These are phyloP conservation scores for Labeo calbasu DNA, from an alignment of 2,797 vertebrate species.

Conservation along the genomic window DNA sequence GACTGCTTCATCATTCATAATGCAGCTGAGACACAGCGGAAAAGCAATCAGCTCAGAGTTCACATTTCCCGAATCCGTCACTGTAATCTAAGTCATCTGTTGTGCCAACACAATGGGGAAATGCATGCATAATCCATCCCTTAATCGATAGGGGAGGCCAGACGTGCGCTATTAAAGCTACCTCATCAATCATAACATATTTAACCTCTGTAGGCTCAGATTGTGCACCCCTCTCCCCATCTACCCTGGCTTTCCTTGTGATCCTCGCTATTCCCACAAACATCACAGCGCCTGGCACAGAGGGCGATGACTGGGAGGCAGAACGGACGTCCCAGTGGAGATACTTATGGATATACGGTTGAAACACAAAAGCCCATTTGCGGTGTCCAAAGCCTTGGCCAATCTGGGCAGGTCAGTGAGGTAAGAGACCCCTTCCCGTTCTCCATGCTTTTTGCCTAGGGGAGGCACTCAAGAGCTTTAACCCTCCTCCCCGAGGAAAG, in stretches of 20 bases:
- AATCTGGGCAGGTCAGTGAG: conserved; percentile 28
- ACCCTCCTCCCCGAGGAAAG: conserved; percentile 54
- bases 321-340: conserved; percentile 47
- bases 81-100: conserved; percentile 56
- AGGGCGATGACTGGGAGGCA: not conserved
- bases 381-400: conserved; percentile 18
- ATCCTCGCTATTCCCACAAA: conserved; percentile 28
- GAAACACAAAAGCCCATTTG: conserved; percentile 59
- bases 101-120: conserved; percentile 62
- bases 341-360: conserved; percentile 59
- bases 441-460: conserved; percentile 63
- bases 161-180: conserved; percentile 67
- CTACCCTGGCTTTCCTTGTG: conserved; percentile 34
- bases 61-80: conserved; percentile 54
- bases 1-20: conserved; percentile 53
- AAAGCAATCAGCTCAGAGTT: conserved; percentile 52
- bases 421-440: not conserved
- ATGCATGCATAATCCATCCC: conserved; percentile 62
- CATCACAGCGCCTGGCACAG: conserved; percentile 1
- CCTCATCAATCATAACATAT: conserved; percentile 75
- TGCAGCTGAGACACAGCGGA: conserved; percentile 51
- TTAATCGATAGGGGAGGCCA: conserved; percentile 70
- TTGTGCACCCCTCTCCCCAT: conserved; percentile 42
- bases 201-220: conserved; percentile 60
- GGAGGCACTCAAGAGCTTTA: conserved; percentile 67